Conservation (phyloP, 2,797 vertebrate species). For the Picus viridis region DNA sequence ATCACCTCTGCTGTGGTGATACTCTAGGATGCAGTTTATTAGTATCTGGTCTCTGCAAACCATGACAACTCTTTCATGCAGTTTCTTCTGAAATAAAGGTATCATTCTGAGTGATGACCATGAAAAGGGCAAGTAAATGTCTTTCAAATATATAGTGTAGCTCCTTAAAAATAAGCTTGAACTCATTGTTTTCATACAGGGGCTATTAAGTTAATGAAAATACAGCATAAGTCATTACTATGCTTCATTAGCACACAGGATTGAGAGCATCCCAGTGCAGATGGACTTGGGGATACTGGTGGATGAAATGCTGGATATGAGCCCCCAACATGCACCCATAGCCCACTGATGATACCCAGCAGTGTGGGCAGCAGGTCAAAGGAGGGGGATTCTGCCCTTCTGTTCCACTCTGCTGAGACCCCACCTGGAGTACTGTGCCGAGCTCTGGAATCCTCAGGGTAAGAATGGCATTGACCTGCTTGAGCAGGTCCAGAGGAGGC, state of each 20-base stretch:
- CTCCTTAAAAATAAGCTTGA: neutral
- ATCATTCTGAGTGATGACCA: neutral
- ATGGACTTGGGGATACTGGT: too few species aligned
- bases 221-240: fast-evolving
- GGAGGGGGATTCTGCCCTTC: too few species aligned
- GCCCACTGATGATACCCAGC: too few species aligned
- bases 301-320: too few species aligned
- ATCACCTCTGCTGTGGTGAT: neutral
- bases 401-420: too few species aligned
- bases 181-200: neutral
- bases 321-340: too few species aligned
- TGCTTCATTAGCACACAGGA: neutral
- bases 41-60: neutral
- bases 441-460: too few species aligned
- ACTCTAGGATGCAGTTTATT: neutral
- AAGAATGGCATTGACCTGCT: too few species aligned
- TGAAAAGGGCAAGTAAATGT: neutral
- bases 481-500: too few species aligned
- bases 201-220: neutral
- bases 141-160: neutral
- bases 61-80: fast-evolving
- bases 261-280: too few species aligned
- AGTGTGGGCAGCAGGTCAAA: too few species aligned
- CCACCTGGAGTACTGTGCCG: too few species aligned
- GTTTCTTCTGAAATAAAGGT: neutral